Conservation (phyloP, 1,140 invertebrate genomes). For the Anastrepha obliqua region DNA sequence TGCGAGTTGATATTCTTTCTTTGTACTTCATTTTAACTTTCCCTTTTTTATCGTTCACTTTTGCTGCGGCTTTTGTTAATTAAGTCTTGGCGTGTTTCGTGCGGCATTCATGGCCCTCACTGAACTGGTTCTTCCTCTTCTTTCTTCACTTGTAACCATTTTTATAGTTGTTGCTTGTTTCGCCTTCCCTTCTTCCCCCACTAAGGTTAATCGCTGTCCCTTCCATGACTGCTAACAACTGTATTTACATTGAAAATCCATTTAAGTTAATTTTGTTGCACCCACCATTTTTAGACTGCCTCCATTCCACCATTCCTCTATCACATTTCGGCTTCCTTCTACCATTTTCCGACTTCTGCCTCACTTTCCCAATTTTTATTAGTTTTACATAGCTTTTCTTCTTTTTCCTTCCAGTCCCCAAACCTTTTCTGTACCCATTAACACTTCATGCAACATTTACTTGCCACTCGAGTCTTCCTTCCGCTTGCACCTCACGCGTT, state of each 20-base stretch:
- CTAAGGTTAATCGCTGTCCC: background rate
- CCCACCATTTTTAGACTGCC: background rate
- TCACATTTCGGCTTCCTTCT: background rate
- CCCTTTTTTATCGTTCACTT: background rate
- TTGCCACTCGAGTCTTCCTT: too few species aligned
- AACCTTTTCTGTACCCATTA: too few species aligned
- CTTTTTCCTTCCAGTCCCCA: background rate
- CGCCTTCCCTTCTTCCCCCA: background rate
- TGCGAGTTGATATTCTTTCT: background rate
- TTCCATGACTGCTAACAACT: background rate
- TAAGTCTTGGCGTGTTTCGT: constrained; percentile 19
- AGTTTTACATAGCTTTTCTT: background rate
- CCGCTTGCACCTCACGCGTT: background rate
- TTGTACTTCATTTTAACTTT: background rate
- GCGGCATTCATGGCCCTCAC: background rate
- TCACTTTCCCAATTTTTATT: background rate
- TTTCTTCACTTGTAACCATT: background rate
- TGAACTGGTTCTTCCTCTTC: background rate
- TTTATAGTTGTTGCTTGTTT: background rate
- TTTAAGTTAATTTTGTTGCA: constrained; percentile 11
- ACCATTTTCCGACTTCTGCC: background rate
- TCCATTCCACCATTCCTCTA: background rate
- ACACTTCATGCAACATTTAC: too few species aligned
- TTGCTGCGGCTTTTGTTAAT: constrained; percentile 11
- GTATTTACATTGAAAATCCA: background rate